Base-by-base conservation (phyloP, 1,140 invertebrate species). In the Eurosta solidaginis region DNA sequence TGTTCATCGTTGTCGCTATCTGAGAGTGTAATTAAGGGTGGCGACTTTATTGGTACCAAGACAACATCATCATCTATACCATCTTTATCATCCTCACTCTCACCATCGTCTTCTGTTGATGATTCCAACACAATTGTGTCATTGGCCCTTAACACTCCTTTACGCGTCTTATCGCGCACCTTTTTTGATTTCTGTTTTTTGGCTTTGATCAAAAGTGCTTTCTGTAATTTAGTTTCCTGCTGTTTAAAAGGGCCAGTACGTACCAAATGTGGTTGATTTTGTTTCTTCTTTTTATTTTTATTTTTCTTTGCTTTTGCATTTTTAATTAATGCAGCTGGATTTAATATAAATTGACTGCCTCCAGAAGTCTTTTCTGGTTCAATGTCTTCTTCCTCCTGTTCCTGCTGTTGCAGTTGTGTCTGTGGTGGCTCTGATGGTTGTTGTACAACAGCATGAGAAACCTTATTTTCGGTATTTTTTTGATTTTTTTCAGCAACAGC, bases 111-210 rank as follows among this genome's bases (percentile, higher is more conserved):
- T 10, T 83, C 77, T 25, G 77, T 80, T n/a, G 74, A 79, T 2
- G 80, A 80, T 29, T 80, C 78, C n/a, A 86, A 73, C 25, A 78
- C 59, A n/a, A 87, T 83, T 25, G 83, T 80, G 33, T 81, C 80
- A 10, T 80, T 50, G 14, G 59, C 40, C 20, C 79, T 27, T 76
- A 36, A n/a, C n/a, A n/a, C n/a, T 20, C 79, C 44, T n/a, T 63
- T 40, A 27, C 9, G 20, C 22, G 17, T 83, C 83, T 50, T 83
- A 80, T 22, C 83, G 81, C 76, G 82, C 4, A 50, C 81, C 10
- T 79, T 80, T 76, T 83, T 85, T 0, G 85, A 83, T 76, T 87
- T 87, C n/a, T 81, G 78, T 68, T 83, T 82, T 59, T 87, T 87
- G 17, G 74, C 52, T n/a, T 79, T 80, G 7, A 85, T 17, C 7